These are phyloP conservation scores for Tigriopus japonicus DNA, from an alignment of 1,140 invertebrate genomes.

Conservation along the genomic window DNA sequence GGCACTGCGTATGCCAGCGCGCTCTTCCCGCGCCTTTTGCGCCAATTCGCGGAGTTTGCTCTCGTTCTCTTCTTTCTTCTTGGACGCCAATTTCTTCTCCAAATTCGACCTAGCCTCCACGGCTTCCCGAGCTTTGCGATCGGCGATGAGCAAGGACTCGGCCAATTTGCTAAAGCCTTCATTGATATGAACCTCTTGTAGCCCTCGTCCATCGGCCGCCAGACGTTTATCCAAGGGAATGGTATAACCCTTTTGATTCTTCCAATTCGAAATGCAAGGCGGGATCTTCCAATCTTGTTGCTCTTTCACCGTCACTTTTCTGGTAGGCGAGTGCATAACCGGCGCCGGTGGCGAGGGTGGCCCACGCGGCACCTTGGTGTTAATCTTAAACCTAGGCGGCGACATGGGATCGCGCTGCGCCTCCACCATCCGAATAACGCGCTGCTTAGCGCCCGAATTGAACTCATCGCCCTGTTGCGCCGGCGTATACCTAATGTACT, in stretches of 20 bases:
- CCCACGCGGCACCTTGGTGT: slow-evolving; percentile 86
- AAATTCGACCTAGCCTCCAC: slow-evolving; percentile 89
- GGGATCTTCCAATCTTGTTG: slow-evolving; percentile 99
- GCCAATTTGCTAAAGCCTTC: slow-evolving; percentile 98
- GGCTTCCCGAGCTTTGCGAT: slow-evolving; percentile 71
- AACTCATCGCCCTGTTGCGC: slow-evolving; percentile 86
- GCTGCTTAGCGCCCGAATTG: slow-evolving; percentile 91
- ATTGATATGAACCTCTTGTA: slow-evolving; percentile 94
- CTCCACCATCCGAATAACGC: slow-evolving; percentile 91
- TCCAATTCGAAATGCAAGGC: slow-evolving; percentile 99
- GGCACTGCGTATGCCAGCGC: slow-evolving; percentile 51
- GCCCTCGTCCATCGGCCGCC: slow-evolving; percentile 88
- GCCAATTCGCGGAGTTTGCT: slow-evolving; percentile 79
- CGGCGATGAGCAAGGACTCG: slow-evolving; percentile 92
- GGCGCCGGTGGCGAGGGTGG: slow-evolving; percentile 94
- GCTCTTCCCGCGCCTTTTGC: slow-evolving; percentile 82
- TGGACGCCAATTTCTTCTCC: slow-evolving; percentile 88
- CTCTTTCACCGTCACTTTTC: slow-evolving; percentile 91
- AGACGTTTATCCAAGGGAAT: slow-evolving; percentile 95
- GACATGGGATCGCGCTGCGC: slow-evolving; percentile 94
- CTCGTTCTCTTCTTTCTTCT: slow-evolving; percentile 97
- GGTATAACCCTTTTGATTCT: slow-evolving; percentile 96
- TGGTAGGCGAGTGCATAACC: slow-evolving; percentile 90
- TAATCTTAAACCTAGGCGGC: slow-evolving; percentile 91
- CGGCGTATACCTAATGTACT: slow-evolving; percentile 94